These are phyloP conservation scores for Phataginus tetradactyla DNA, from an alignment of 2,797 vertebrate species.

Conservation along the genomic window DNA sequence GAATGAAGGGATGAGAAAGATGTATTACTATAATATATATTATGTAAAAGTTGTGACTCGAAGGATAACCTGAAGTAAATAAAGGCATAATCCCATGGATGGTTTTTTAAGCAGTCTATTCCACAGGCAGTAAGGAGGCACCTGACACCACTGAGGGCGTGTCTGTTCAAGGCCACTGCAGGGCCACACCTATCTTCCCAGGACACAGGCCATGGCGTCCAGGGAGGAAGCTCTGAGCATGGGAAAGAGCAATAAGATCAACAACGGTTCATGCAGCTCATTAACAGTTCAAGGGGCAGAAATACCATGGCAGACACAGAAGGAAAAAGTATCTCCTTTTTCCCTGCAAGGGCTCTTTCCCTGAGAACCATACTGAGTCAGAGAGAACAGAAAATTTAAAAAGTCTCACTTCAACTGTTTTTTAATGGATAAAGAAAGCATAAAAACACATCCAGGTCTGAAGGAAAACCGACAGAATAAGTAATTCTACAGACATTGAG, in stretches of 20 bases:
- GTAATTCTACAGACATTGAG: not conserved
- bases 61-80: not conserved
- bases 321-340: not conserved
- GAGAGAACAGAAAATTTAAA: not conserved
- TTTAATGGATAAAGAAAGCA: not conserved
- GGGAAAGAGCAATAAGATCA: not conserved
- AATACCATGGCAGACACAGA: not conserved
- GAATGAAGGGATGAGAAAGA: not conserved
- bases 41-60: not conserved
- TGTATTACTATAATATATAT: not conserved
- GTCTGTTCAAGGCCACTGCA: not conserved
- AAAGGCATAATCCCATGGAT: not conserved
- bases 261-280: not conserved
- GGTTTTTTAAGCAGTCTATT: not conserved
- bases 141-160: not conserved
- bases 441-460: not conserved
- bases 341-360: not conserved
- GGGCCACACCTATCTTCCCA: not conserved
- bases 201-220: not conserved
- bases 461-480: not conserved
- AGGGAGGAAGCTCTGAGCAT: not conserved
- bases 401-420: not conserved
- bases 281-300: not conserved
- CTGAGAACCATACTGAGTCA: not conserved
- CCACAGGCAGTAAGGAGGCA: not conserved